Evolutionary conservation across 2,113 vertebrate species (phyloP), one percentile per base, ranked within the genome.

Genomic region (Martes martes): DNA sequence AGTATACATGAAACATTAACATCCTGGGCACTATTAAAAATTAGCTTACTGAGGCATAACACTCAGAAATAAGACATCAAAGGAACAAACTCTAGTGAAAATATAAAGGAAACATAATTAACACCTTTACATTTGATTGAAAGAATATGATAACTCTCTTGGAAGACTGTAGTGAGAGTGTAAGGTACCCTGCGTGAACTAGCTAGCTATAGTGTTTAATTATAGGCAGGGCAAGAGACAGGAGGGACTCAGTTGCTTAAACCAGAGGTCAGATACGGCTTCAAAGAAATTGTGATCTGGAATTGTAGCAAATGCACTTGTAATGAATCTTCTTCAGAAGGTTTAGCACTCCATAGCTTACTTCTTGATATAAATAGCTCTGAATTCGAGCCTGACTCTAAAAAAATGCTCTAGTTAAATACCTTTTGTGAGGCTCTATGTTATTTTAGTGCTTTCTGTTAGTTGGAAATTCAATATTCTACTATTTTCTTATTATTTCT

Each of bases 41-140:
- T 69, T 80, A 89, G 18, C 11, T 80, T 73, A 71, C 8, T 76
- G 24, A 93, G 45, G 31, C 1, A 39, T 81, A 50, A 23, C 19
- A 52, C 4, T 69, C 31, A 67, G 47, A 83, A 73, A 36, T 67
- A 88, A 92, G 59, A 71, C 7, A 81, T 91, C 55, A 78, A 79
- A 79, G 16, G 26, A 55, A 47, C 78, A 93, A 87, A 81, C 11
- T 92, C 57, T 55, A 76, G 1, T 80, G n/a, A 83, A 83, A 83
- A 55, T 73, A 57, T 26, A 80, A 96, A 84, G 26, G 33, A 94
- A 94, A 95, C 90, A 65, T 52, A 50, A 81, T 87, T 67, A 87
- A 86, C 11, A 39, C 16, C 74, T 90, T 84, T 73, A 65, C 2
- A 83, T 79, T 94, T 69, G 83, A 59, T 73, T 79, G 33, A 67